phyloP scores from a whole-genome alignment of 2,797 vertebrate genomes.

The Argyrosomus regius region DNA sequence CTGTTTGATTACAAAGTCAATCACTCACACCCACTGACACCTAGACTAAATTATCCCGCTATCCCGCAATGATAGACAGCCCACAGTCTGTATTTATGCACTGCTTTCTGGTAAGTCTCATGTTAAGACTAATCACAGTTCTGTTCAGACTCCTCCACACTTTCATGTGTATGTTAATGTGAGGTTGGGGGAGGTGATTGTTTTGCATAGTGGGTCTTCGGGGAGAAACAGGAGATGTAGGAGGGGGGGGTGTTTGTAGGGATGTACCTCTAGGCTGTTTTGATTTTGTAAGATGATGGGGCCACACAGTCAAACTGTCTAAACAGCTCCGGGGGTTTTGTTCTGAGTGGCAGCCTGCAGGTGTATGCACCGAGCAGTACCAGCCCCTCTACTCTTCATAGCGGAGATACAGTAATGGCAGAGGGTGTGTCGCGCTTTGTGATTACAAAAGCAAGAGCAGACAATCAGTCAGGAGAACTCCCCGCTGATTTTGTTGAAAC shows the following conservation, averaged over 20 bases:
- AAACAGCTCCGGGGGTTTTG: conserved; percentile 57
- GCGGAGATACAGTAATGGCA: conserved; percentile 46
- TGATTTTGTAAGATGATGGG: conserved; percentile 68
- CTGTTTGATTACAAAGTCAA: conserved; percentile 80
- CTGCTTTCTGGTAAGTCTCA: conserved; percentile 41
- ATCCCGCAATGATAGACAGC: conserved; percentile 60
- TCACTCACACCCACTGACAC: conserved; percentile 76
- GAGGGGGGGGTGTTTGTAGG: conserved; percentile 28
- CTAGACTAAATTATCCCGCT: conserved; percentile 62
- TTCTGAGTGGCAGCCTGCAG: conserved; percentile 65
- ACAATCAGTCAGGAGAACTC: conserved; percentile 66
- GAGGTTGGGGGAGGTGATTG: conserved; percentile 58
- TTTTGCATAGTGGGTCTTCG: conserved; percentile 63
- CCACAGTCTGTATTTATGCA: conserved; percentile 47
- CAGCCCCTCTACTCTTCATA: conserved; percentile 38
- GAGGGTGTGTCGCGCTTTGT: conserved; percentile 61
- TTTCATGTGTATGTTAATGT: conserved; percentile 68
- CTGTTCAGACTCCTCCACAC: conserved; percentile 62
- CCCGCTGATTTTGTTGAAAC: conserved; percentile 69
- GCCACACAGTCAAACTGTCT: conserved; percentile 59
- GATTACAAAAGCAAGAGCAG: conserved; percentile 66
- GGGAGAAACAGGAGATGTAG: conserved; percentile 32
- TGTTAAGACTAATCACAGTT: conserved; percentile 72
- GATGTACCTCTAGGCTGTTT: conserved; percentile 63
- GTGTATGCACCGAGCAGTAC: conserved; percentile 37